These are phyloP conservation scores for Alosa alosa DNA, from an alignment of 2,113 vertebrate genomes.

Conservation along the genomic window DNA sequence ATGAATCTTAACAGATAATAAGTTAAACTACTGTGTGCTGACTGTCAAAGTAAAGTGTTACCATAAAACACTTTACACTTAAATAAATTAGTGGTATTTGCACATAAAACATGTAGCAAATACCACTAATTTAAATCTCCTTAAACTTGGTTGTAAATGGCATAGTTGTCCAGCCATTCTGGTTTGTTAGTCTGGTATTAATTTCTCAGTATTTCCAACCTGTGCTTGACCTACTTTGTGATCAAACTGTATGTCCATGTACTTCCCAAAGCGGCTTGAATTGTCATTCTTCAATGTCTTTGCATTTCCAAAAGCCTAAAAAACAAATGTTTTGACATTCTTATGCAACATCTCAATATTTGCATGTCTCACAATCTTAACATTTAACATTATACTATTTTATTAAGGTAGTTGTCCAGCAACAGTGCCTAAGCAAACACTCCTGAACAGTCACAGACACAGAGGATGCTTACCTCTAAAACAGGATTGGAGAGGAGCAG, in stretches of 20 bases:
- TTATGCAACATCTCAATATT: neutral
- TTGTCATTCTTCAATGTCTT: slow-evolving; percentile 96
- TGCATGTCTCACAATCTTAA: neutral
- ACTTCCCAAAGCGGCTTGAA: slow-evolving; percentile 97
- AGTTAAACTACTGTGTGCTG: too few relatives aligned
- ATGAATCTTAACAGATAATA: too few relatives aligned
- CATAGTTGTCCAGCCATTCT: slow-evolving; percentile 25
- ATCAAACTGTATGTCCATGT: slow-evolving; percentile 98
- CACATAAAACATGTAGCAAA: too few relatives aligned
- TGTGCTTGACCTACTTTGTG: slow-evolving; percentile 76
- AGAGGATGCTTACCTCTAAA: slow-evolving; percentile 80
- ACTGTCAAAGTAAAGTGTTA: too few relatives aligned
- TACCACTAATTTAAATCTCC: neutral
- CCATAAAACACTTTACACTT: too few relatives aligned
- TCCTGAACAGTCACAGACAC: neutral
- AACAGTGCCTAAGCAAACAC: neutral
- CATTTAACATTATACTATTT: too few relatives aligned
- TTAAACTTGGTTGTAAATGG: neutral
- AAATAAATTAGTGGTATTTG: too few relatives aligned
- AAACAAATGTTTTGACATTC: neutral
- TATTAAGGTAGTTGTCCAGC: too few relatives aligned
- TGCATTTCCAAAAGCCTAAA: slow-evolving; percentile 94
- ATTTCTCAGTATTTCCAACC: neutral
- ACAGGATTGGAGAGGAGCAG: slow-evolving; percentile 93
- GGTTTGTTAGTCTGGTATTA: slow-evolving; percentile 53